phyloP scores from a whole-genome alignment of 2,113 vertebrate species.

The Macquaria australasica region DNA sequence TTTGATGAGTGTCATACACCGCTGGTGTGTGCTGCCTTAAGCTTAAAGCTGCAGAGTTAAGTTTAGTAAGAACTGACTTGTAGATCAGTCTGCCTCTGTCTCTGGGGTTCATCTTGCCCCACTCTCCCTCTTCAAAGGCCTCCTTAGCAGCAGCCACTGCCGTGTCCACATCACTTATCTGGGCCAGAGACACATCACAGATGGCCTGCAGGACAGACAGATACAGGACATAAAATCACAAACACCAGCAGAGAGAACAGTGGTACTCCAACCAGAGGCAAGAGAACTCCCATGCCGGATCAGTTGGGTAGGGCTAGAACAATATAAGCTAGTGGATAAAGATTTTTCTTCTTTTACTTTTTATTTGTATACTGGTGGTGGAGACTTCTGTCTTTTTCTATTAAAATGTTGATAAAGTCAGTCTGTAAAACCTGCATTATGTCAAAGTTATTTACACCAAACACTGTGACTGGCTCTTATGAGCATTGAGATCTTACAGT shows the following conservation, averaged over 20 bases:
- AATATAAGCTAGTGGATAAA: neutral
- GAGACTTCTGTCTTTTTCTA: neutral
- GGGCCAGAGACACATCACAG: conserved; percentile 86
- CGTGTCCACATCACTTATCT: conserved; percentile 85
- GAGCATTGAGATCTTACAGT: neutral
- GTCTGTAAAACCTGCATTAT: neutral
- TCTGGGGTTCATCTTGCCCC: conserved; percentile 89
- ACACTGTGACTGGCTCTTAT: neutral
- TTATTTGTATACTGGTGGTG: neutral
- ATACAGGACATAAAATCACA: neutral
- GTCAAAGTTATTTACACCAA: neutral
- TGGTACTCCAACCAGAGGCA: neutral
- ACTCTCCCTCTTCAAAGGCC: conserved; percentile 87
- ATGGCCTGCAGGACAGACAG: conserved; percentile 76
- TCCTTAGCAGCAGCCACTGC: conserved; percentile 86
- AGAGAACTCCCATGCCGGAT: neutral
- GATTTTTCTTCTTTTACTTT: neutral
- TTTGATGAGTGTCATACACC: too few species aligned
- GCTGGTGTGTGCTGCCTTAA: too few species aligned
- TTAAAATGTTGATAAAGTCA: neutral
- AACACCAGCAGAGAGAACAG: neutral
- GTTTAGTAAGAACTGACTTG: conserved; percentile 75
- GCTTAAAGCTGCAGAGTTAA: neutral
- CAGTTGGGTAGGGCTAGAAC: neutral
- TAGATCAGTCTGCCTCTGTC: conserved; percentile 86